Evolutionary conservation across 1,140 invertebrate species (phyloP).

Genomic region (Papilio glaucus): DNA sequence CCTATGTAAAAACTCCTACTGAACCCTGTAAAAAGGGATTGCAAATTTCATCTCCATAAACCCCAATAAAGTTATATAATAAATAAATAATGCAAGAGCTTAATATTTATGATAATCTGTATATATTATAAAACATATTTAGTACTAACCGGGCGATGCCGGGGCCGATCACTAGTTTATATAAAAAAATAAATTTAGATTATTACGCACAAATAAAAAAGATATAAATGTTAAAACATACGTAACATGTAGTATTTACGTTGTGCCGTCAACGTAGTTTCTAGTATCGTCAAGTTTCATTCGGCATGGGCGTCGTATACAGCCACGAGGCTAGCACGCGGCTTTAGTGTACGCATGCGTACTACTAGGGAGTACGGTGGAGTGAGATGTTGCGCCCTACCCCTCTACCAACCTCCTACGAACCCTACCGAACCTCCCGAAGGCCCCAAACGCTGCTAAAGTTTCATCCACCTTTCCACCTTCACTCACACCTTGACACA

Average conservation of each 20-base stretch:
- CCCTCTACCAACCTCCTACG: constrained; percentile 41
- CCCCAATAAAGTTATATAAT: too few relatives aligned
- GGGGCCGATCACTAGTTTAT: too few relatives aligned
- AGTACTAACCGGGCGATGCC: too few relatives aligned
- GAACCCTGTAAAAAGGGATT: too few relatives aligned
- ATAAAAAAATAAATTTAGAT: neutral
- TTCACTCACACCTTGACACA: constrained; percentile 49
- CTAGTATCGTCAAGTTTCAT: constrained; percentile 48
- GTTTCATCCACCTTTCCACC: constrained; percentile 31
- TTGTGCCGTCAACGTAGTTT: constrained; percentile 21
- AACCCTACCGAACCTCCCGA: constrained; percentile 34
- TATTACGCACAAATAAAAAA: neutral
- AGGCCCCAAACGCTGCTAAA: constrained; percentile 41
- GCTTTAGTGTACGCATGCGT: constrained; percentile 73
- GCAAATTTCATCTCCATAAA: too few relatives aligned
- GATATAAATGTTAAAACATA: constrained; percentile 1
- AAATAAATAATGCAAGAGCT: too few relatives aligned
- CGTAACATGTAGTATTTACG: constrained; percentile 14
- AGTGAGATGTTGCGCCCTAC: constrained; percentile 36
- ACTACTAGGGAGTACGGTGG: constrained; percentile 40
- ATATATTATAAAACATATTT: too few relatives aligned
- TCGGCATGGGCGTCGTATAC: constrained; percentile 53
- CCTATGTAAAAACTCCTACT: too few relatives aligned
- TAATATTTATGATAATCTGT: too few relatives aligned
- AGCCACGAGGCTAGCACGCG: constrained; percentile 75